Evolutionary conservation across 2,888 invertebrate genomes (phyloP), one percentile per base, ranked within the genome.

Genomic region (Acrobasis repandana): DNA sequence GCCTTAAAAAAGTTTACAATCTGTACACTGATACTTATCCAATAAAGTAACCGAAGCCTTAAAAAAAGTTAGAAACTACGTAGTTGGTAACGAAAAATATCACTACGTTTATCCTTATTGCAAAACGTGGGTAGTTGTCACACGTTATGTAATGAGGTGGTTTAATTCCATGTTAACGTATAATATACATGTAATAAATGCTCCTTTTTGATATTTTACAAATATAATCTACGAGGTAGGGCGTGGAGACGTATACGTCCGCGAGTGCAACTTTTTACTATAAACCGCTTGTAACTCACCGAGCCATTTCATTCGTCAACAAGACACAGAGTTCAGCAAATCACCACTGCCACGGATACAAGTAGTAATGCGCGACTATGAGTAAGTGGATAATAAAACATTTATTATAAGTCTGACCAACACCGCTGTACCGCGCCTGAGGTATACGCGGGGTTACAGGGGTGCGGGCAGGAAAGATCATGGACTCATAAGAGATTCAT

Each of bases 11-110:
- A 68, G 66, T 64, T 64, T 58, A 57, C 18, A 63, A 63, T 66
- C 59, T 59, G 63, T 56, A 66, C 60, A 67, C 60, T 65, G 65
- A 63, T 65, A 61, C 50, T 61, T 63, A 65, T 63, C 68, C 63
- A 67, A 65, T 67, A 69, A 65, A 65, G 64, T 69, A 65, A 72
- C 77, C 65, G 67, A 70, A 72, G 74, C 68, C 76, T 73, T 79
- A 83, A 79, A 71, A 80, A 76, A 80, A 69, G 61, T 72, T 75
- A 71, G 77, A 73, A 78, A 74, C 80, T 83, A 86, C 75, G 71
- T 79, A 83, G 72, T 76, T 89, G 90, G 90, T 89, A 90, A 90
- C 90, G 77, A 82, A 86, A 79, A 75, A 85, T 88, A 90, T 89
- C 88, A 89, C 89, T 88, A 85, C 77, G 76, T 20, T 36, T 38